Conservation (phyloP, 2,113 vertebrate genomes). For the Galemys pyrenaicus region DNA sequence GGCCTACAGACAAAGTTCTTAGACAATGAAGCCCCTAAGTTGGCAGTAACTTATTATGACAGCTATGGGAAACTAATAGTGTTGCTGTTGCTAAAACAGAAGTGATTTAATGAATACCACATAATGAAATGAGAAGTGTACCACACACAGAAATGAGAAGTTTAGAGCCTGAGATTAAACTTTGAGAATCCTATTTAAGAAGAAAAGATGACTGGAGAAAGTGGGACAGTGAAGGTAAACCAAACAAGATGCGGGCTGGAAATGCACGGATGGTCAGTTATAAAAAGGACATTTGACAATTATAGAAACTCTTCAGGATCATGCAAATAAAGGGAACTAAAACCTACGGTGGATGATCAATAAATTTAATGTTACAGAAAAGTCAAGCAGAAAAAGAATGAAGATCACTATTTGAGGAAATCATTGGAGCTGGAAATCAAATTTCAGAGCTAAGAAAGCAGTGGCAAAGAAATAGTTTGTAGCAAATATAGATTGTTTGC, state of each 20-base stretch:
- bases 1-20: not conserved
- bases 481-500: not conserved
- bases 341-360: not conserved
- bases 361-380: not conserved
- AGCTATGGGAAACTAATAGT: not conserved
- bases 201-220: not conserved
- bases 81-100: not conserved
- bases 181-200: not conserved
- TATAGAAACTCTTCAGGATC: not conserved
- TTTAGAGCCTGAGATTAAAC: not conserved
- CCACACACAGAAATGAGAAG: not conserved
- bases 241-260: not conserved
- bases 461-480: not conserved
- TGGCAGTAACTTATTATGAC: not conserved
- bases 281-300: not conserved
- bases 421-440: conserved; percentile 3
- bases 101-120: not conserved
- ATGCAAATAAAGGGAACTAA: not conserved
- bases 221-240: not conserved
- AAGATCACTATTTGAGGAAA: not conserved
- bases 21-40: not conserved
- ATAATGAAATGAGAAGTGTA: not conserved
- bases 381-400: not conserved
- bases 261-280: not conserved
- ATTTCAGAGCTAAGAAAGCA: not conserved